Base-by-base conservation (phyloP, 2,113 vertebrate species). In the Ammodytes dubius region DNA sequence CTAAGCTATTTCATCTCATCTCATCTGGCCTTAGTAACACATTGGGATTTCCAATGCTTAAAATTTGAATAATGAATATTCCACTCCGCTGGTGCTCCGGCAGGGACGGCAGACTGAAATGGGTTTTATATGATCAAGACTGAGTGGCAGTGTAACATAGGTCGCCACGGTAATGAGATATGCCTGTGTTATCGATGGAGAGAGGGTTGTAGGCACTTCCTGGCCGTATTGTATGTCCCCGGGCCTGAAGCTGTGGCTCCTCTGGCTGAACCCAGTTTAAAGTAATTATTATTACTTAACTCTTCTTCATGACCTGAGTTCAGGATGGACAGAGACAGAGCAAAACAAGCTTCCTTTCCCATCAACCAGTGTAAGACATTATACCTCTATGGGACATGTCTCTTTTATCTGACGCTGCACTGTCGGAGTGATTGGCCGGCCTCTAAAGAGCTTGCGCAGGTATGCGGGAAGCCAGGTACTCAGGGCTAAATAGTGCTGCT, bases 21-120 rank as follows among this genome's bases (percentile, higher is more conserved):
- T 93, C 89, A 90, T 94, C 92, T 93, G 92, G 88, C 91, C 91
- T 91, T 83, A 72, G 89, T 87, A 94, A 93, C 93, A 92, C 91
- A 90, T 90, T 91, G 91, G 91, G 91, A 91, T 93, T 94, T 92
- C 89, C 92, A 91, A 92, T 91, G 91, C 92, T 87, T 91, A 91
- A 91, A 91, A 94, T 94, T 92, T 95, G 93, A 95, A 94, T 94
- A 92, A 94, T 94, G 93, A 94, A 94, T 93, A 94, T 92, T 91
- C 87, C 80, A 59, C 89, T 88, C 70, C 1, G 47, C 82, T 72
- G 88, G 70, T 43, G 87, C 88, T 86, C 82, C 57, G 0, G 65
- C 40, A 19, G 79, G 85, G 81, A 88, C 40, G 42, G 82, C 49
- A 4, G 7, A 37, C 85, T 52, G 66, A 93, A 92, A 93, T 94